Evolutionary conservation across 2,113 vertebrate species (phyloP), one percentile per base, ranked within the genome.

Genomic region (Nerophis lumbriciformis): DNA sequence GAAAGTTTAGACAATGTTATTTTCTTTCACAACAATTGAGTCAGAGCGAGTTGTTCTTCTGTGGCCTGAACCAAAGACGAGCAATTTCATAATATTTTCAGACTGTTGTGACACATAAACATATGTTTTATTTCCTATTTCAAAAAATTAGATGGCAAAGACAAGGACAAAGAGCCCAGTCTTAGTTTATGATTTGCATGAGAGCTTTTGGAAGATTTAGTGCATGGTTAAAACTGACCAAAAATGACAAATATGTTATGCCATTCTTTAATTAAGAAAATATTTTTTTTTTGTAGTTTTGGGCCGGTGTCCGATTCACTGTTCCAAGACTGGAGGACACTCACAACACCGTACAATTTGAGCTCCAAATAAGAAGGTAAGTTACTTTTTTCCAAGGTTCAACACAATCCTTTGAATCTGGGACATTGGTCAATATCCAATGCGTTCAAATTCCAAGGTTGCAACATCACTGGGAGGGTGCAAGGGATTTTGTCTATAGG

Each of bases 361-460:
- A 93, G 70, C 88, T 93, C 50, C 92, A 94, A 78, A 93, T 94
- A 69, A 87, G 87, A 78, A 94, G 93, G 93, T 93, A 87, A 12
- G 78, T 60, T 28, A 21, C 35, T n/a, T 58, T 38, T 60, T 37
- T 37, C 16, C 13, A 12, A 48, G 14, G 47, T 48, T n/a, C 21
- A 51, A 10, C 49, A 10, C 16, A 4, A 9, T 8, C n/a, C 16
- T 19, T 45, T 28, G 28, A 28, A 2, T 7, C 8, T 8, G 10
- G 39, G 6, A 42, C 39, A 42, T 9, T 42, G 42, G 42, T 45
- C 42, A 12, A 11, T 11, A 11, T 4, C 10, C 42, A 45, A 4
- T 12, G 10, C 5, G 6, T 45, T 45, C 5, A 12, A 45, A 12
- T 45, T 45, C 42, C 9, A 45, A 3, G 42, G 3, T 12, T 45